Base-by-base conservation (phyloP, 2,113 vertebrate genomes). In the Anolis carolinensis region DNA sequence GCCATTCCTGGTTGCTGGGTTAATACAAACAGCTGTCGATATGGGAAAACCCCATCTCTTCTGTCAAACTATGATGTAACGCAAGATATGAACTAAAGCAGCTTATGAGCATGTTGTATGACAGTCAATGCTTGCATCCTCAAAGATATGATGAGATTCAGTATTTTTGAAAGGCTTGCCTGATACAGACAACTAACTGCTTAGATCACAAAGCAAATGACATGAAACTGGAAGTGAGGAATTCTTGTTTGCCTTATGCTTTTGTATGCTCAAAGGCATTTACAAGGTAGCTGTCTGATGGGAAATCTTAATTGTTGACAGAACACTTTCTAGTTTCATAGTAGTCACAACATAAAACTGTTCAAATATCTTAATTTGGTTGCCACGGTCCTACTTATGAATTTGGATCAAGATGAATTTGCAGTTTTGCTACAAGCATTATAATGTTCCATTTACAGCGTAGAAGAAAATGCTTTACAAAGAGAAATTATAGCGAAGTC, bases 31-130 rank as follows among this genome's bases (percentile, higher is more conserved):
- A 55, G n/a, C 48, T 79, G 75, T 23, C n/a, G 32, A 48, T 39
- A 36, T 70, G 36, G 65, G 48, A 67, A 52, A 39, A 39, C 48
- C 1, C 44, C 67, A 16, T 39, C 71, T 62, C 25, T 20, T 63
- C 36, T 50, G 36, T 72, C 67, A 72, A 72, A 72, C 34, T 14
- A 44, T 36, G 23, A 59, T 62, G n/a, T 50, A 81, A 80, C 80
- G 67, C 70, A 72, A 86, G 36, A 74, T 73, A 74, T 80, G 30
- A 63, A 63, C 25, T 7, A 65, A 62, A 81, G 72, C 68, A 81
- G 85, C 18, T 80, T 73, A 81, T 9, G 70, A 85, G 78, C 36
- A 7, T 36, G 52, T 79, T 74, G 50, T 73, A 72, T 59, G 20
- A 77, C 63, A 78, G 30, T 48, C 18, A 14, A 27, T 48, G 14